Conservation (phyloP, 1,140 invertebrate species). For the Zeugodacus cucurbitae region DNA sequence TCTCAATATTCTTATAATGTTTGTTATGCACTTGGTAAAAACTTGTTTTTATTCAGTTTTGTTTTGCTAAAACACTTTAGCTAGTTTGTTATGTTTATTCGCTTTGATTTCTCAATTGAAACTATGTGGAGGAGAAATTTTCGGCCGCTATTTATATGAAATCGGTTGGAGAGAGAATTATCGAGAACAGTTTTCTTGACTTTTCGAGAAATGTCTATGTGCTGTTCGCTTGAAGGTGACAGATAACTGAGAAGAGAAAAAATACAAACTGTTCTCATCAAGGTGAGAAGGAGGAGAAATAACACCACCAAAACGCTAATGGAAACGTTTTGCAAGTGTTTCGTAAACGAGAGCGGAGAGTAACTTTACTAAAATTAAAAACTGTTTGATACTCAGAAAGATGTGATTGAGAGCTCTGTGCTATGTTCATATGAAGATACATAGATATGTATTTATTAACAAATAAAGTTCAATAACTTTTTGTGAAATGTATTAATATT, state of each 20-base stretch:
- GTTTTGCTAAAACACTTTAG: neutral
- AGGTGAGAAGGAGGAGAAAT: too few relatives aligned
- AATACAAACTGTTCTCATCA: too few relatives aligned
- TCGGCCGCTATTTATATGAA: slow-evolving; percentile 19
- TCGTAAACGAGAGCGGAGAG: too few relatives aligned
- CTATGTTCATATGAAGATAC: too few relatives aligned
- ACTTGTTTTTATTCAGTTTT: neutral
- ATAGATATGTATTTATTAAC: too few relatives aligned
- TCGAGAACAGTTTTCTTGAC: slow-evolving; percentile 9
- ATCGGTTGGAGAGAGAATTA: neutral
- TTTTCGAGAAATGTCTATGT: neutral
- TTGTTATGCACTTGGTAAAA: neutral
- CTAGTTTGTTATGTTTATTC: neutral
- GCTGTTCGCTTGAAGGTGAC: neutral
- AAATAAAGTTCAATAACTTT: too few relatives aligned
- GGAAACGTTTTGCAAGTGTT: too few relatives aligned
- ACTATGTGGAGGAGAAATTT: slow-evolving; percentile 20
- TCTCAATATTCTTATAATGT: neutral
- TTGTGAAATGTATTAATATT: too few relatives aligned
- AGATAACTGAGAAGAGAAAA: neutral
- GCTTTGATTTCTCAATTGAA: slow-evolving; percentile 1
- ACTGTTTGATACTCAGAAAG: too few relatives aligned
- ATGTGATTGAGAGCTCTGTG: too few relatives aligned
- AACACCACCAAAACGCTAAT: too few relatives aligned
- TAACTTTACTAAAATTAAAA: too few relatives aligned